These are phyloP conservation scores for Busseola fusca DNA, from an alignment of 2,888 invertebrate genomes.

Conservation along the genomic window DNA sequence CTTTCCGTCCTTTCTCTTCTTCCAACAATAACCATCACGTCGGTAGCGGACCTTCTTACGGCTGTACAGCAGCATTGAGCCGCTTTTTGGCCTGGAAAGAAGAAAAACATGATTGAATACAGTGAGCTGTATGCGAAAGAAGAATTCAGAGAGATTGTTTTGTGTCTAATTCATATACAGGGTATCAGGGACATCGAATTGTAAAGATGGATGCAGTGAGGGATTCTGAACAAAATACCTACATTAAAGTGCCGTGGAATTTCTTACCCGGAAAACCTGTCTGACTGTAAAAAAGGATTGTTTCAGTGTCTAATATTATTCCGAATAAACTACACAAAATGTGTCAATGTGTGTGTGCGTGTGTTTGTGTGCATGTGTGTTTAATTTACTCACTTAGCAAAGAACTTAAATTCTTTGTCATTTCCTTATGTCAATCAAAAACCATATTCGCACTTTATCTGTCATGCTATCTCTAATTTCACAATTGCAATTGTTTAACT, in stretches of 20 bases:
- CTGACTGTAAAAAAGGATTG: too few relatives aligned
- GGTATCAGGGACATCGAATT: too few relatives aligned
- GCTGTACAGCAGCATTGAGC: constrained; percentile 98
- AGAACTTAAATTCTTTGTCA: background rate
- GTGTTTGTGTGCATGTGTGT: too few relatives aligned
- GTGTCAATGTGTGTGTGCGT: too few relatives aligned
- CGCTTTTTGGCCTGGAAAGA: constrained; percentile 96
- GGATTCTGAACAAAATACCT: too few relatives aligned
- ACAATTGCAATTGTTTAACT: constrained; percentile 24
- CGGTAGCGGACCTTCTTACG: constrained; percentile 98
- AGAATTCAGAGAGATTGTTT: background rate
- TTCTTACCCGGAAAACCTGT: too few relatives aligned
- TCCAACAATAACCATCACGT: constrained; percentile 99
- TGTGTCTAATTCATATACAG: too few relatives aligned
- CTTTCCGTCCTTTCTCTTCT: constrained; percentile 99
- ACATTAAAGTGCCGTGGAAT: too few relatives aligned
- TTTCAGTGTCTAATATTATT: too few relatives aligned
- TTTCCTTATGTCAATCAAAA: background rate
- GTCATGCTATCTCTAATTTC: constrained; percentile 3
- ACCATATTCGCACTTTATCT: background rate
- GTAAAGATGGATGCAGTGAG: too few relatives aligned
- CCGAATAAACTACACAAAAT: too few relatives aligned
- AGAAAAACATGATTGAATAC: background rate
- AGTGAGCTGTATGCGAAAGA: background rate
- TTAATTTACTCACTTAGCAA: background rate